Evolutionary conservation across 2,113 vertebrate genomes (phyloP).

Genomic region (Australoheros scitulus): DNA sequence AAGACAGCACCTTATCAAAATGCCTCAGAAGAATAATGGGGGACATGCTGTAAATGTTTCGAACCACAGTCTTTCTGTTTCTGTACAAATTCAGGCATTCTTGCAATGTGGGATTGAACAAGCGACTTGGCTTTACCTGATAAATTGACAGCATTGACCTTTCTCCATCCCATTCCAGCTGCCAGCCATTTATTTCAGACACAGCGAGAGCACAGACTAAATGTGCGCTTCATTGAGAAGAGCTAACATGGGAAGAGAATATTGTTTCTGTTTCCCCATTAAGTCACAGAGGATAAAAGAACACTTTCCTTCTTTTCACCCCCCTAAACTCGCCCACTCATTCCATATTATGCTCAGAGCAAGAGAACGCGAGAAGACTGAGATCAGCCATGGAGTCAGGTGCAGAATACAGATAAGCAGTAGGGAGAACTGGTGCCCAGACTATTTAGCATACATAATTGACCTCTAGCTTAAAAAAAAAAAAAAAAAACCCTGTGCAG

Average conservation of each 20-base stretch:
- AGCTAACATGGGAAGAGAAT: conserved; percentile 58
- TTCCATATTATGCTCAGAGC: conserved; percentile 66
- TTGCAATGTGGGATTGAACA: conserved; percentile 29
- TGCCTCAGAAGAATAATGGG: conserved; percentile 35
- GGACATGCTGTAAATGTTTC: conserved; percentile 40
- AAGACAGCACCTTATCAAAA: conserved; percentile 11
- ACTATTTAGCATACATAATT: conserved; percentile 72
- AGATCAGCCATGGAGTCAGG: conserved; percentile 52
- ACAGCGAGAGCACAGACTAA: conserved; percentile 50
- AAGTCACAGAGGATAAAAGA: conserved; percentile 68
- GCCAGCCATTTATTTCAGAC: conserved; percentile 62
- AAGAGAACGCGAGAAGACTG: conserved; percentile 51
- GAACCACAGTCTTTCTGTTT: conserved; percentile 19
- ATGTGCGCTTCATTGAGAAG: conserved; percentile 59
- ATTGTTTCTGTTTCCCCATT: conserved; percentile 66
- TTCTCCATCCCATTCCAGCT: conserved; percentile 59
- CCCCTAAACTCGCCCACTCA: conserved; percentile 39
- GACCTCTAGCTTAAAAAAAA: conserved; percentile 27
- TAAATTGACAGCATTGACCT: conserved; percentile 69
- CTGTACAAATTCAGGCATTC: conserved; percentile 31
- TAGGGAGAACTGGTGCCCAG: conserved; percentile 43
- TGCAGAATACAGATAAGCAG: conserved; percentile 72
- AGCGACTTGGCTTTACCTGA: conserved; percentile 46
- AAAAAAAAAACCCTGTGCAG: fast-evolving
- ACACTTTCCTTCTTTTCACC: conserved; percentile 38